Conservation (phyloP, 2,888 invertebrate genomes). For the Adelphocoris suturalis region DNA sequence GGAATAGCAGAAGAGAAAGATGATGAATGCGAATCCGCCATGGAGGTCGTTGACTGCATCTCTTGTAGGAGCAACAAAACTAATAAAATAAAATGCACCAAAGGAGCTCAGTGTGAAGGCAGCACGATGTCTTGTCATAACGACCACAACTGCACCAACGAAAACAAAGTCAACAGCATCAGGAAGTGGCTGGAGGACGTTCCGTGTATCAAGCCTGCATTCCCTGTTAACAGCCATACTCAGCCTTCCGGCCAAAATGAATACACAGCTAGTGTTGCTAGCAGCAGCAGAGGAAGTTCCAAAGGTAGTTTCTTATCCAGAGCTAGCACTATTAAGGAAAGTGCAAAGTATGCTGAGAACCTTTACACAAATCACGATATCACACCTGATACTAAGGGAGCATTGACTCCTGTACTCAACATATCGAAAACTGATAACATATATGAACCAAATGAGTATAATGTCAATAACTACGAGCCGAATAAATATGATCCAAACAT, state of each 20-base stretch:
- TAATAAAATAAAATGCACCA: conserved; percentile 46
- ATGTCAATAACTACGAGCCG: neutral
- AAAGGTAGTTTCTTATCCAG: conserved; percentile 49
- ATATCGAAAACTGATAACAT: neutral
- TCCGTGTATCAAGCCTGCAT: conserved; percentile 78
- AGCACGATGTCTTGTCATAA: conserved; percentile 58
- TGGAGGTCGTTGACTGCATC: conserved; percentile 47
- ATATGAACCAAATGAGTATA: conserved; percentile 35
- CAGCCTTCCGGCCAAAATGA: conserved; percentile 39
- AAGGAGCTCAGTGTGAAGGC: conserved; percentile 44
- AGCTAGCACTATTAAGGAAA: conserved; percentile 59
- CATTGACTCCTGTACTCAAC: conserved; percentile 2
- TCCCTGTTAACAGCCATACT: neutral
- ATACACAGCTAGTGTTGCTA: conserved; percentile 44
- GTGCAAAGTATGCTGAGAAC: conserved; percentile 51
- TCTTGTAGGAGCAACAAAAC: conserved; percentile 54
- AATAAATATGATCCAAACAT: conserved; percentile 3
- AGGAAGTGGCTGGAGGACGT: conserved; percentile 88
- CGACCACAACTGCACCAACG: conserved; percentile 78
- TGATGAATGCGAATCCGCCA: conserved; percentile 41
- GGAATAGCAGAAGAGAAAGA: conserved; percentile 90
- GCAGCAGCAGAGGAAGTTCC: conserved; percentile 56
- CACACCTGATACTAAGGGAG: conserved; percentile 15
- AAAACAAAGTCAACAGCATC: conserved; percentile 87
- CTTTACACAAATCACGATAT: conserved; percentile 36